These are phyloP conservation scores for Agriotes lineatus DNA, from an alignment of 2,888 invertebrate genomes.

Conservation along the genomic window DNA sequence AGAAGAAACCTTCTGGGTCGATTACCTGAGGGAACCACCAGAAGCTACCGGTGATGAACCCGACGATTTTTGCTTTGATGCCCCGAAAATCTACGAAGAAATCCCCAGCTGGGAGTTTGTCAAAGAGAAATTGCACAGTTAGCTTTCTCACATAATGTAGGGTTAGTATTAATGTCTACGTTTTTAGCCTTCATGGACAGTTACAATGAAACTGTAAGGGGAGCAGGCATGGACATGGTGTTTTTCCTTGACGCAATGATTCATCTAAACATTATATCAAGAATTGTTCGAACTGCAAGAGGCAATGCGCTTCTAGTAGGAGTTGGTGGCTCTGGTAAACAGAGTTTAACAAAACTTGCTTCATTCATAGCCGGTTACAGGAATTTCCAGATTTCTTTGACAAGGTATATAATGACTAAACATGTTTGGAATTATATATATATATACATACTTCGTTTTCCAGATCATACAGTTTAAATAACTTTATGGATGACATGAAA, in stretches of 20 bases:
- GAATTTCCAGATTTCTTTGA: slow-evolving; percentile 87
- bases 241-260: slow-evolving; percentile 90
- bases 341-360: slow-evolving; percentile 86
- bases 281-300: slow-evolving; percentile 84
- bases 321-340: slow-evolving; percentile 93
- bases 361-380: slow-evolving; percentile 88
- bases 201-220: slow-evolving; percentile 84
- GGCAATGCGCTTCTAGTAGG: slow-evolving; percentile 90
- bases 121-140: slow-evolving; percentile 60
- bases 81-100: slow-evolving; percentile 89
- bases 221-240: slow-evolving; percentile 83
- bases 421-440: slow-evolving; percentile 69
- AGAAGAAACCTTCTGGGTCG: slow-evolving; percentile 81
- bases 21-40: slow-evolving; percentile 85
- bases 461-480: slow-evolving; percentile 77
- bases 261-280: slow-evolving; percentile 86
- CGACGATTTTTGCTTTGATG: slow-evolving; percentile 80
- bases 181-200: slow-evolving; percentile 74
- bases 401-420: slow-evolving; percentile 68
- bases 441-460: neutral
- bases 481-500: slow-evolving; percentile 90
- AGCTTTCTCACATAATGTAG: slow-evolving; percentile 17
- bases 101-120: slow-evolving; percentile 73
- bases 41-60: slow-evolving; percentile 86
- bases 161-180: neutral